These are phyloP conservation scores for Coelopa pilipes DNA, from an alignment of 2,888 invertebrate genomes.

Conservation along the genomic window DNA sequence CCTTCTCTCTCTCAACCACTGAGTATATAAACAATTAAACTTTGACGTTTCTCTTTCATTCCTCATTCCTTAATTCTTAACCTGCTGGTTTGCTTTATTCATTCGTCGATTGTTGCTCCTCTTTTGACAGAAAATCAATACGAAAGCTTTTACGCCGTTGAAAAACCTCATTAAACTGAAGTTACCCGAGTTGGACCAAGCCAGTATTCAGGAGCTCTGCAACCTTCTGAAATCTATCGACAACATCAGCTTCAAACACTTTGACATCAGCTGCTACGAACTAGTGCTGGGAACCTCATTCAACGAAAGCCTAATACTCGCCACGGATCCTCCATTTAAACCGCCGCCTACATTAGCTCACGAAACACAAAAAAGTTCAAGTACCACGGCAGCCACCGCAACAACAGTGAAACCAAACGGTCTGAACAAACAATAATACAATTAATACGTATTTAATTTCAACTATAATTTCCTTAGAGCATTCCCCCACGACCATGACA, in stretches of 20 bases:
- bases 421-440: not conserved
- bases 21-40: constrained; percentile 7
- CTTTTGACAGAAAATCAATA: constrained; percentile 64
- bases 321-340: constrained; percentile 56
- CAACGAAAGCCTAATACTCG: constrained; percentile 61
- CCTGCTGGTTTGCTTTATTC: not conserved
- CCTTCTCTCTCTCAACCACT: not conserved
- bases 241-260: constrained; percentile 61
- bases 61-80: too few relatives aligned
- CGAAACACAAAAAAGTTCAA: not conserved
- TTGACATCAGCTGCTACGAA: constrained; percentile 65
- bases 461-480: not conserved
- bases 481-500: constrained; percentile 14
- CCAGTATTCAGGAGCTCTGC: constrained; percentile 60
- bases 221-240: constrained; percentile 63
- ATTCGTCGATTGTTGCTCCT: constrained; percentile 30
- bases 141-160: constrained; percentile 62
- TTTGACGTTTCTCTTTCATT: constrained; percentile 18
- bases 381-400: not conserved
- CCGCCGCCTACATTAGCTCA: constrained; percentile 25
- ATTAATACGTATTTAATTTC: not conserved
- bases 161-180: constrained; percentile 62
- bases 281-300: constrained; percentile 63
- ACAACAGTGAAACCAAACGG: not conserved
- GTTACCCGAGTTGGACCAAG: constrained; percentile 60